These are phyloP conservation scores for Drosophila nr. perissopoda DNA, from an alignment of 2,888 invertebrate species.

Conservation along the genomic window DNA sequence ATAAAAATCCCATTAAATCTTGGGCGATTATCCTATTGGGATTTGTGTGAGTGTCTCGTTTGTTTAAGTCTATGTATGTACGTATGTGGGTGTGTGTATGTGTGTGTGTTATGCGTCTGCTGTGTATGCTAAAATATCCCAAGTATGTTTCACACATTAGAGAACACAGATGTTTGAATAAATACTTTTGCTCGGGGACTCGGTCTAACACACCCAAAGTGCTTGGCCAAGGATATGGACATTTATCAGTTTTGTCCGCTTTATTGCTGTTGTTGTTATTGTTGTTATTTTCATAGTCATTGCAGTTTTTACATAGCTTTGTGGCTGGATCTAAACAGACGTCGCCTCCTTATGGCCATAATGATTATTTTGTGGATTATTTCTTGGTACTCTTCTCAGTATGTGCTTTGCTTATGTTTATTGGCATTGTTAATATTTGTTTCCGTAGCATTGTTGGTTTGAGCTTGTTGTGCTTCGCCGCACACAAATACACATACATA, in stretches of 20 bases:
- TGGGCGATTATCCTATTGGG: slow-evolving; percentile 64
- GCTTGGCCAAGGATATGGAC: slow-evolving; percentile 41
- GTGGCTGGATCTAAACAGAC: slow-evolving; percentile 23
- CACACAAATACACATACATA: slow-evolving; percentile 28
- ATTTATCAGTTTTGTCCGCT: slow-evolving; percentile 54
- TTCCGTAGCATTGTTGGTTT: slow-evolving; percentile 65
- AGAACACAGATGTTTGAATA: slow-evolving; percentile 53
- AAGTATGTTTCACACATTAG: slow-evolving; percentile 8
- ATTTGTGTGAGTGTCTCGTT: slow-evolving; percentile 3
- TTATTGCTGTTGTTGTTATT: slow-evolving; percentile 40
- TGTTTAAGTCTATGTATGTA: neutral
- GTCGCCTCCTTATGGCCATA: slow-evolving; percentile 63
- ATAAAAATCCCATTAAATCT: slow-evolving; percentile 76
- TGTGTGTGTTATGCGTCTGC: slow-evolving; percentile 1
- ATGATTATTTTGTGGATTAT: slow-evolving; percentile 79
- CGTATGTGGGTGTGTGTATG: neutral
- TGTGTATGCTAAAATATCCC: slow-evolving; percentile 26
- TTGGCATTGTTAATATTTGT: slow-evolving; percentile 78
- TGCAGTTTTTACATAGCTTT: slow-evolving; percentile 74
- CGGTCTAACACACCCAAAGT: slow-evolving; percentile 54
- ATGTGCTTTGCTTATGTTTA: slow-evolving; percentile 65
- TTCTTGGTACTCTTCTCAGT: slow-evolving; percentile 42
- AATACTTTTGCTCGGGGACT: slow-evolving; percentile 39
- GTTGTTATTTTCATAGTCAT: slow-evolving; percentile 62
- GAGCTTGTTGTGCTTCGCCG: slow-evolving; percentile 1